These are phyloP conservation scores for Trichacis sp. DNA, from an alignment of 2,888 invertebrate species.

Conservation along the genomic window DNA sequence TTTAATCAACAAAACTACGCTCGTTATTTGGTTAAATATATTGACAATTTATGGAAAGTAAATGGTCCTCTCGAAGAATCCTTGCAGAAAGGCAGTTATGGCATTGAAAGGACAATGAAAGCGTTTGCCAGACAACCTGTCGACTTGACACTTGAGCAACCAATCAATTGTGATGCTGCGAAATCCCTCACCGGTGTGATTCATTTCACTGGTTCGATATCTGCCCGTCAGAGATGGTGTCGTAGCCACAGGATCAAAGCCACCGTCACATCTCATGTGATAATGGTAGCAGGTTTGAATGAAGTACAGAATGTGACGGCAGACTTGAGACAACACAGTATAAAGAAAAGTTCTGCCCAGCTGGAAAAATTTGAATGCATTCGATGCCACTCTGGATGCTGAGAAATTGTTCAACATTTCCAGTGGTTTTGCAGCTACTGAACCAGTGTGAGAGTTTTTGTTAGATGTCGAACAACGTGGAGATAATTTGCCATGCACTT, in stretches of 20 bases:
- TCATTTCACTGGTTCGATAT: conserved; percentile 20
- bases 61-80: conserved; percentile 37
- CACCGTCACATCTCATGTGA: conserved; percentile 45
- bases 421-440: conserved; percentile 14
- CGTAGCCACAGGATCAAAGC: conserved; percentile 31
- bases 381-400: conserved; percentile 29
- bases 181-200: conserved; percentile 32
- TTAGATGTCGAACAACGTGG: conserved; percentile 31
- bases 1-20: conserved; percentile 61
- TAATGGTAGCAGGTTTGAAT: conserved; percentile 41
- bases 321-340: conserved; percentile 44
- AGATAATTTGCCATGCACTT: conserved; percentile 15
- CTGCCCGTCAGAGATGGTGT: conserved; percentile 34
- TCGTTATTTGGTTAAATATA: conserved; percentile 53
- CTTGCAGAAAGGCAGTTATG: conserved; percentile 46
- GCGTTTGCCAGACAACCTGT: conserved; percentile 46
- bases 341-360: conserved; percentile 31
- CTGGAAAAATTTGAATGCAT: conserved; percentile 38
- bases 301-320: conserved; percentile 48
- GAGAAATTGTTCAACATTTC: conserved; percentile 20
- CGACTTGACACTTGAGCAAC: conserved; percentile 48
- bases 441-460: conserved; percentile 30
- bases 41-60: conserved; percentile 53
- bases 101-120: conserved; percentile 53
- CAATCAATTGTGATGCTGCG: conserved; percentile 49